Evolutionary conservation across 2,113 vertebrate genomes (phyloP).

Genomic region (Regulus satrapa): DNA sequence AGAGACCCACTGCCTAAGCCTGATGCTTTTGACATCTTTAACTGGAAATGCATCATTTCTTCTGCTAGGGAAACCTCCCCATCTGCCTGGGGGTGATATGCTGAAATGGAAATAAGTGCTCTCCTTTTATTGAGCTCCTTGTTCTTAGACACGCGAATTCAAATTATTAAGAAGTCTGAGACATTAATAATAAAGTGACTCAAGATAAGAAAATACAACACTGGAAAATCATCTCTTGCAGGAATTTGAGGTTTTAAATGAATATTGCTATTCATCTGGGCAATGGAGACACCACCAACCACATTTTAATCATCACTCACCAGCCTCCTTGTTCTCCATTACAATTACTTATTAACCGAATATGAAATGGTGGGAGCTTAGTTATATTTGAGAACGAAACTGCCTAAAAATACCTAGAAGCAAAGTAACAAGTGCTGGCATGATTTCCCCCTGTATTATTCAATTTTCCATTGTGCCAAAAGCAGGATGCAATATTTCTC

Average conservation of each 20-base stretch:
- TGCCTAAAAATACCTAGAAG: neutral
- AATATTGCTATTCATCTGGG: slow-evolving; percentile 4
- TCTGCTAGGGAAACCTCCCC: neutral
- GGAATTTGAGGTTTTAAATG: slow-evolving; percentile 20
- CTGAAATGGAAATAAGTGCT: neutral
- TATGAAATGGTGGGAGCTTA: neutral
- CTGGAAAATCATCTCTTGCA: neutral
- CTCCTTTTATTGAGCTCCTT: neutral
- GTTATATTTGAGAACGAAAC: neutral
- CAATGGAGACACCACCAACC: neutral
- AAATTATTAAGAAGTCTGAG: neutral
- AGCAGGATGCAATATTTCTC: neutral
- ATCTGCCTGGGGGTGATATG: neutral
- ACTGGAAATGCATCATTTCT: neutral
- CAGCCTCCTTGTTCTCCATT: neutral
- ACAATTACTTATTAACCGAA: neutral
- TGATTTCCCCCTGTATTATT: neutral
- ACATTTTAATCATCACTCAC: neutral
- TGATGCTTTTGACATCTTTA: neutral
- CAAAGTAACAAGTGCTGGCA: neutral
- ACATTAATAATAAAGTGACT: neutral
- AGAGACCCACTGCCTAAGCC: neutral
- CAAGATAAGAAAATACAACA: neutral
- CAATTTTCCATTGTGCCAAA: neutral
- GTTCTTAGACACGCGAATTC: neutral